These are phyloP conservation scores for Montipora cactus DNA, from an alignment of 64 coral and sea anemone species.

Conservation along the genomic window DNA sequence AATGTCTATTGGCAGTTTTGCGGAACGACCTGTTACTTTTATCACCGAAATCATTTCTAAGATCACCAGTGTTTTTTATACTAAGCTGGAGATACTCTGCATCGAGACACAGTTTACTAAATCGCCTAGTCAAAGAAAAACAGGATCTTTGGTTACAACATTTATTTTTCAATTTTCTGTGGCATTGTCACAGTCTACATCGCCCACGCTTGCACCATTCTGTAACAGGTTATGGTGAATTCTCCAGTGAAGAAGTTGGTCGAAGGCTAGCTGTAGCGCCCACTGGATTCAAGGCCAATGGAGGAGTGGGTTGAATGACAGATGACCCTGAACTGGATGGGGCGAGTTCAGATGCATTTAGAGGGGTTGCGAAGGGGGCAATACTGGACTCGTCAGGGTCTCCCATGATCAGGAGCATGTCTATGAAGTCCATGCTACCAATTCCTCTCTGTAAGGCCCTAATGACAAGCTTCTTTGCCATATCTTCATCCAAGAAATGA, in stretches of 20 bases:
- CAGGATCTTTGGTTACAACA: neutral
- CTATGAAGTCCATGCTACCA: neutral
- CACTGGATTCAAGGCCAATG: neutral
- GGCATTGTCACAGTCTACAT: neutral
- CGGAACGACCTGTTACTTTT: neutral
- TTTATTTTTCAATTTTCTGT: neutral
- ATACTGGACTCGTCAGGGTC: neutral
- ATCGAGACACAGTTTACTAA: neutral
- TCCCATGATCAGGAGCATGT: neutral
- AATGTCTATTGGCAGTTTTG: neutral
- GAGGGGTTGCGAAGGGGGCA: neutral
- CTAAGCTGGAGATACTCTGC: neutral
- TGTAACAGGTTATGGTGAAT: neutral
- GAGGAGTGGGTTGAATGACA: neutral
- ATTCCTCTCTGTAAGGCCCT: neutral
- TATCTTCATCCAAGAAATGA: neutral
- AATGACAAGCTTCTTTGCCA: neutral
- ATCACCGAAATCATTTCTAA: neutral
- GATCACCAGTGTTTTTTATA: neutral
- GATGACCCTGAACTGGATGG: neutral
- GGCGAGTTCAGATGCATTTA: neutral
- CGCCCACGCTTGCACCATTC: neutral
- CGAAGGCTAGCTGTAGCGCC: too few species aligned
- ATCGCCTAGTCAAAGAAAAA: neutral
- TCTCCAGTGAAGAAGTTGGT: too few species aligned